Base-by-base conservation (phyloP, 2,113 vertebrate genomes). In the Boleophthalmus pectinirostris region DNA sequence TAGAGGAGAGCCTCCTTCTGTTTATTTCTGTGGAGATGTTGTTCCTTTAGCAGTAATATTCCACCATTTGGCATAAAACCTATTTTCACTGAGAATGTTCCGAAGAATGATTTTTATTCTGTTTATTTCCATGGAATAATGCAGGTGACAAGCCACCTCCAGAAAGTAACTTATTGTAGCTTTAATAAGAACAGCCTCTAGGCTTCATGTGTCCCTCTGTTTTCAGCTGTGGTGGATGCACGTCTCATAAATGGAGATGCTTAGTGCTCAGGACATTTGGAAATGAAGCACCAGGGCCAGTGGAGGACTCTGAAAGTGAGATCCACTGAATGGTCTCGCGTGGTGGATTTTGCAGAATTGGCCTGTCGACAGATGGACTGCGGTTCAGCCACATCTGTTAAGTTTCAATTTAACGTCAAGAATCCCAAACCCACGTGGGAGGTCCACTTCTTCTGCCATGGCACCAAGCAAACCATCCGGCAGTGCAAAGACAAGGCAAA, bases 241-340 rank as follows among this genome's bases (percentile, higher is more conserved):
- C 57, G 57, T 9, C 57, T 58, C 5, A 23, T 58, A 6, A 58
- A 58, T 13, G 57, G 57, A 29, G 57, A 58, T 23, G 5, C n/a
- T 25, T 23, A 1, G 1, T 58, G 56, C 56, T 58, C 56, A 1
- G 56, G 56, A 58, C 56, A 58, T 11, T 14, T 58, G 56, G 23
- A 58, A 23, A 58, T 58, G 56, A 58, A 58, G 56, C 56, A 58
- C 56, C 56, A 58, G 56, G 56, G 56, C 5, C 56, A 24, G 23
- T 58, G 56, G 56, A 58, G 56, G 56, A 58, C 56, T 1, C 56
- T 58, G 21, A 58, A 25, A 24, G 3, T 58, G 0, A 58, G 56
- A 24, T 23, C 9, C 20, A 14, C 10, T 3, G 6, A 14, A 5
- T 1, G 0, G n/a, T 58, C 23, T 58, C 25, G 4, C 14, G 1